Base-by-base conservation (phyloP, 2,888 invertebrate species). In the Tribolium freemani region DNA sequence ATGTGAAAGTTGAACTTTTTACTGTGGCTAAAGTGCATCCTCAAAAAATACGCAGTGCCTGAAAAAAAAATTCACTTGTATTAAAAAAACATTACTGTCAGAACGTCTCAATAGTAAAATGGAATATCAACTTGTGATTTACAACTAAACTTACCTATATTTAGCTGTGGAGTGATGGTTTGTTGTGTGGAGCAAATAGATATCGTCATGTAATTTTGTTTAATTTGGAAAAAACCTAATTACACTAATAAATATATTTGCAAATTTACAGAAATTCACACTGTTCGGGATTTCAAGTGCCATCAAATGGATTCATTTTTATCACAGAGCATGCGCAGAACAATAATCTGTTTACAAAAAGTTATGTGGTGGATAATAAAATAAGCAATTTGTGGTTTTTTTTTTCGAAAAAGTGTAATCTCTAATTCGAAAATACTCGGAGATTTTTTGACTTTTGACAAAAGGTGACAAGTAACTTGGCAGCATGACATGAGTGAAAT, bases 151-250 rank as follows among this genome's bases (percentile, higher is more conserved):
- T 66, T 26, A 54, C 53, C 66, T 45, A 10, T 11, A 10, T 26
- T 9, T 45, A 11, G 46, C 11, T 26, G 54, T 51, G 21, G 20
- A 26, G 4, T 16, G 31, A 9, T 13, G 63, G 10, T 31, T 26
- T 13, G 46, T 51, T 51, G 13, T 8, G 5, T 31, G 1, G 20
- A 13, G 10, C 30, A n/a, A 30, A 50, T 63, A 9, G n/a, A 51
- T 20, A 38, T 50, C 63, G 53, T 38, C 54, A 66, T 66, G 54
- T 66, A 66, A 66, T 54, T 64, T 44, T 30, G 53, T 53, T 53
- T 50, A 51, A 50, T 31, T 51, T 38, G 63, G 63, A 31, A 56
- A 20, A 30, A 31, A 31, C 5, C 54, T 56, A 31, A 26, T 5
- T 56, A 31, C 11, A 60, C 26, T 63, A 10, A 16, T 60, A 10